These are phyloP conservation scores for Sphinx pinastri DNA, from an alignment of 2,888 invertebrate genomes.

Conservation along the genomic window DNA sequence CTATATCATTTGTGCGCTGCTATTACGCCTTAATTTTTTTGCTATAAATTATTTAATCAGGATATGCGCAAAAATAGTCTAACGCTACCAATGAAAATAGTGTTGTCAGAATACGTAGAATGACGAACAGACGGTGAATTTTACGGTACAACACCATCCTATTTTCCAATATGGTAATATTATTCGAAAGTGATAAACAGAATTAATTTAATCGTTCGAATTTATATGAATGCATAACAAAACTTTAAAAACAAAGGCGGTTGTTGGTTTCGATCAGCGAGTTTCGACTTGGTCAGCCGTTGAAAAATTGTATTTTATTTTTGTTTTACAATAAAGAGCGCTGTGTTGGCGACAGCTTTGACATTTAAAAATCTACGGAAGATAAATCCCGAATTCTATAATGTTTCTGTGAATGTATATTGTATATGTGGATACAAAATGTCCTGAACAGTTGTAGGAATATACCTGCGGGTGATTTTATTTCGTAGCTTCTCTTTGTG, in stretches of 20 bases:
- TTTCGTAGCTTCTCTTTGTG: not conserved
- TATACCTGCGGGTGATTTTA: not conserved
- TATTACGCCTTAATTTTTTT: no score
- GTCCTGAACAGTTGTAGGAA: not conserved
- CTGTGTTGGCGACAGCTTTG: slow-evolving; percentile 12
- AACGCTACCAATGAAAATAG: no score
- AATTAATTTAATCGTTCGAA: not conserved
- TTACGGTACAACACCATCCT: not conserved
- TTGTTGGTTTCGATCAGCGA: slow-evolving; percentile 13
- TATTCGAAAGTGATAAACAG: not conserved
- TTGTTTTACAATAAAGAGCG: slow-evolving; percentile 6
- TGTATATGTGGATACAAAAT: slow-evolving; percentile 3
- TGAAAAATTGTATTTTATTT: slow-evolving; percentile 21
- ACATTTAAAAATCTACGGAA: slow-evolving; percentile 18
- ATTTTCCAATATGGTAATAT: not conserved
- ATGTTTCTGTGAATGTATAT: not conserved
- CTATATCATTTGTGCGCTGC: no score
- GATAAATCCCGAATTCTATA: not conserved
- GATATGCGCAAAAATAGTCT: no score
- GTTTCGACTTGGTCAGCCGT: slow-evolving; percentile 4
- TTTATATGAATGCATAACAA: slow-evolving; percentile 1
- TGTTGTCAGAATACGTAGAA: no score
- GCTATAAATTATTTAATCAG: no score
- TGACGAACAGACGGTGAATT: not conserved
- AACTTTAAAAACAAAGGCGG: not conserved